Evolutionary conservation across 2,113 vertebrate species (phyloP).

Genomic region (Chaetops frenatus): DNA sequence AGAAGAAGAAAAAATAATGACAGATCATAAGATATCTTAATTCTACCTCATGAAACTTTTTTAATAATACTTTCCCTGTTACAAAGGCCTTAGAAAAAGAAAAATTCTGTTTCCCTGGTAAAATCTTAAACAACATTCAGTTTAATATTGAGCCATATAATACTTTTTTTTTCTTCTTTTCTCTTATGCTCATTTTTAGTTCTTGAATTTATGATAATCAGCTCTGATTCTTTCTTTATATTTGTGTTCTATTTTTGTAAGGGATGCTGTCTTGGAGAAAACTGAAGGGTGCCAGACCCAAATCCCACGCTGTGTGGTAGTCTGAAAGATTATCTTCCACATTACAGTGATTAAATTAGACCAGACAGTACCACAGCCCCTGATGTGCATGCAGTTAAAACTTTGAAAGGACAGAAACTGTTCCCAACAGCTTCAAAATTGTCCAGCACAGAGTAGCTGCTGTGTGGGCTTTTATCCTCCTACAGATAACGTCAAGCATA

Average conservation of each 20-base stretch:
- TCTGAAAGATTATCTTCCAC: conserved; percentile 42
- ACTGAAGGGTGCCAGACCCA: conserved; percentile 4
- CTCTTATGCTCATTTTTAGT: background rate
- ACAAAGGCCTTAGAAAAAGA: background rate
- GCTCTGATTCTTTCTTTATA: background rate
- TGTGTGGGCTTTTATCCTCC: conserved; percentile 38
- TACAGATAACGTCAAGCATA: conserved; percentile 9
- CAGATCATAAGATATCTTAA: background rate
- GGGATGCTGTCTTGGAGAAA: background rate
- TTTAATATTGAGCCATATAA: background rate
- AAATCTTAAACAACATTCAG: background rate
- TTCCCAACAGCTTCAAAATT: conserved; percentile 39
- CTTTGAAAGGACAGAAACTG: conserved; percentile 47
- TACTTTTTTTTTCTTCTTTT: background rate
- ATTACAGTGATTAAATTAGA: conserved; percentile 45
- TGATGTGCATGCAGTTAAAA: conserved; percentile 18
- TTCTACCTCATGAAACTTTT: background rate
- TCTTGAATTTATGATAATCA: background rate
- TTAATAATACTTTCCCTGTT: background rate
- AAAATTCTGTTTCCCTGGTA: background rate
- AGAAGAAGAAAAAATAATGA: background rate
- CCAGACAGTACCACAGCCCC: conserved; percentile 17
- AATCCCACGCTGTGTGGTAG: background rate
- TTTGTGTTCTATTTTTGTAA: background rate
- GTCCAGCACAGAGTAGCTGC: conserved; percentile 16